Percentiles rank a stretch among this genome's conserved stretches.
Conservation (phyloP, 23 tunicate genomes). For the Trididemnum nubilum region DNA sequence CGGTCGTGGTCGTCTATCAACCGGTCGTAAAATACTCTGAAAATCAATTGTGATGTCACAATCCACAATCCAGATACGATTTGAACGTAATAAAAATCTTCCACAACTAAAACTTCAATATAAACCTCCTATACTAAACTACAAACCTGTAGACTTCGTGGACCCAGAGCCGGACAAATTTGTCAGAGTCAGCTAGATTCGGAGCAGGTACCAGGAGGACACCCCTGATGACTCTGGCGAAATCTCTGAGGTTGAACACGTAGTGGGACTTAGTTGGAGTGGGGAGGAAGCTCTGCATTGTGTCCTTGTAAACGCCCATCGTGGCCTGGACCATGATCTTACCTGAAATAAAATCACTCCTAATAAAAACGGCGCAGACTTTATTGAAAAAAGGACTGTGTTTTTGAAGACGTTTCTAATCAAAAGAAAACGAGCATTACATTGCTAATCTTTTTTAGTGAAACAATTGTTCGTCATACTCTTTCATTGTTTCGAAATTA, state of each 20-base stretch:
- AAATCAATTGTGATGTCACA: too few species aligned
- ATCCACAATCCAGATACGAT: neutral
- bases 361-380: neutral
- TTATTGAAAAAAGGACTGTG: neutral
- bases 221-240: conserved; percentile 88
- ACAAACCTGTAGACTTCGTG: conserved; percentile 88
- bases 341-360: conserved; percentile 40
- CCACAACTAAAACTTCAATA: too few species aligned
- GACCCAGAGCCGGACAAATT: conserved; percentile 93
- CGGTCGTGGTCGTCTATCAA: conserved; percentile 86
- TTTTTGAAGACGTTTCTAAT: neutral
- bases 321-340: conserved; percentile 96
- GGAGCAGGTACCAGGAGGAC: conserved; percentile 78
- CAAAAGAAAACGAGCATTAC: neutral
- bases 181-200: conserved; percentile 61
- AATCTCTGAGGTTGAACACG: conserved; percentile 94
- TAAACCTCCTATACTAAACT: neutral
- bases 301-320: conserved; percentile 78
- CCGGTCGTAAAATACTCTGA: conserved; percentile 96
- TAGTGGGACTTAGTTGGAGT: conserved; percentile 98
- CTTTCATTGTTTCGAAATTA: too few species aligned
- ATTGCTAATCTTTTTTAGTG: too few species aligned
- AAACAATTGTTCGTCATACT: too few species aligned
- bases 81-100: too few species aligned
- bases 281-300: conserved; percentile 83